Base-by-base conservation (phyloP, 92 coral and sea anemone genomes). In the Pocillopora meandrina region DNA sequence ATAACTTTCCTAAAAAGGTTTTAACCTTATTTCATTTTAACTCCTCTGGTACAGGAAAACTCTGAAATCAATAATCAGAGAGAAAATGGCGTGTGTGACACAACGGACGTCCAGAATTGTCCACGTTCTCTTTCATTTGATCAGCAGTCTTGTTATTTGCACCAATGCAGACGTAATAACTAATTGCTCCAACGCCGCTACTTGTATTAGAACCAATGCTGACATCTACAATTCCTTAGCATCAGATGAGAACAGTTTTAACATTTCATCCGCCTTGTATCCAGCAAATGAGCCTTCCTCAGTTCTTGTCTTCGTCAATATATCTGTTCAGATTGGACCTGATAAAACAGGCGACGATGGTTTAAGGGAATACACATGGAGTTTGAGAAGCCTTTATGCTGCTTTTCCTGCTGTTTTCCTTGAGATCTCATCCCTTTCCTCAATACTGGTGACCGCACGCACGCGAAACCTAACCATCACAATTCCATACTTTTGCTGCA, bases 231-330 rank as follows among this genome's bases (percentile, higher is more conserved):
- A 66, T 20, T 21, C 72, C 21, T 15, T 66, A 66, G 21, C 72
- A 66, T 66, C 72, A 52, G 77, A 73, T n/a, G 61, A 52, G 11
- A 73, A 49, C 61, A 73, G 77, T 73, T 73, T 73, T n/a, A 73
- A 52, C 36, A 73, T 73, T 19, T 60, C 47, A 73, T 73, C 77
- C 10, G 62, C 77, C 33, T 33, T 73, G 10, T 73, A 73, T 42
- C 77, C 77, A 8, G 61, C 77, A 19, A 52, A 12, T 13, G 10
- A 1, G 36, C 77, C 77, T 1, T 20, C 36, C 12, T 73, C 77
- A 52, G 60, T 73, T 73, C 60, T 18, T 2, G 36, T 73, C 2
- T 47, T 47, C n/a, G 77, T 73, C 14, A 12, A 52, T 3, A 2
- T 73, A 16, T 47, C 12, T 10, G 34, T 5, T 20, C 47, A 16